phyloP scores from a whole-genome alignment of 1,140 invertebrate genomes.

The Andricus grossulariae region DNA sequence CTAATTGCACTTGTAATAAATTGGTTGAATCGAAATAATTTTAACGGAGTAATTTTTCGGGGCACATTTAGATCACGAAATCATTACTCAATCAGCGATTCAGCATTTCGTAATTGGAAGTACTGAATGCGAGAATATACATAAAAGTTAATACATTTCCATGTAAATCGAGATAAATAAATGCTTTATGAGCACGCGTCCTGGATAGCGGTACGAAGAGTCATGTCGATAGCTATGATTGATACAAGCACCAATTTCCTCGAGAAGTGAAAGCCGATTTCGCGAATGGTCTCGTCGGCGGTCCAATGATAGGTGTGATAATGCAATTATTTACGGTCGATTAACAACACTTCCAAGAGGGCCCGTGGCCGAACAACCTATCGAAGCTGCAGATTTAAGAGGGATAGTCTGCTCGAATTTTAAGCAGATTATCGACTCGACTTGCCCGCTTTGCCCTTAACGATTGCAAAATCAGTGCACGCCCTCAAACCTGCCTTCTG shows the following conservation, averaged over 20 bases:
- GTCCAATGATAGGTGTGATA: conserved; percentile 74
- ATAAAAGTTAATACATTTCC: not conserved
- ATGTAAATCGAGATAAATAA: conserved; percentile 17
- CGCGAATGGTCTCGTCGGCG: conserved; percentile 60
- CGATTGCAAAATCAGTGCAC: conserved; percentile 54
- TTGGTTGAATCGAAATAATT: conserved; percentile 13
- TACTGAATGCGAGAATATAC: not conserved
- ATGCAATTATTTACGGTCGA: conserved; percentile 77
- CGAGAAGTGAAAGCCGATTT: conserved; percentile 67
- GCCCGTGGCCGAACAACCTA: conserved; percentile 55
- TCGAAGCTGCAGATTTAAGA: conserved; percentile 63
- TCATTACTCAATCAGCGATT: conserved; percentile 7
- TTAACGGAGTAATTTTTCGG: not conserved
- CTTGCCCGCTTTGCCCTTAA: conserved; percentile 42
- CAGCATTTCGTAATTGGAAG: conserved; percentile 3
- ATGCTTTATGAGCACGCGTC: not conserved
- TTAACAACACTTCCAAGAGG: conserved; percentile 69
- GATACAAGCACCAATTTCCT: conserved; percentile 66
- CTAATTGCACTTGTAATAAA: not conserved
- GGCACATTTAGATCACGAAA: conserved; percentile 4
- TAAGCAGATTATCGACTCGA: conserved; percentile 70
- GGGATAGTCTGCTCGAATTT: conserved; percentile 67
- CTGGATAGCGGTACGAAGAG: not conserved
- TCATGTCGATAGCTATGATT: conserved; percentile 61
- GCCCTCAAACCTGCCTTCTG: conserved; percentile 38